Conservation (phyloP, 2,888 invertebrate species). For the Cephus runcator region DNA sequence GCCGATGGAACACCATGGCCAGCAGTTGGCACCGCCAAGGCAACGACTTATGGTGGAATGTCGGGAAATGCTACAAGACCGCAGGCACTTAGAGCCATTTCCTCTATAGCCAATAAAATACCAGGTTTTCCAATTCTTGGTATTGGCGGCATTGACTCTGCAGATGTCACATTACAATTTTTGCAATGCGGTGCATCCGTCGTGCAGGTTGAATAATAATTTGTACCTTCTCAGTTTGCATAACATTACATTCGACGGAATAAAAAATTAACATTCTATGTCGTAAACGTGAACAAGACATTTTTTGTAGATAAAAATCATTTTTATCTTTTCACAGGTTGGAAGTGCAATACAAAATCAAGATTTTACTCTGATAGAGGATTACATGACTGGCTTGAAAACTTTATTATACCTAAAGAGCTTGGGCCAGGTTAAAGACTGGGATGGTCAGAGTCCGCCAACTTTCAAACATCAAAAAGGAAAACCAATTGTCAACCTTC, state of each 20-base stretch:
- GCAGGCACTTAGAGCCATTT: slow-evolving; percentile 91
- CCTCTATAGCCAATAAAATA: slow-evolving; percentile 83
- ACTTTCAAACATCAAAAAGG: slow-evolving; percentile 91
- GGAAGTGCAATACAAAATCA: slow-evolving; percentile 99
- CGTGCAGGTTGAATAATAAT: slow-evolving; percentile 75
- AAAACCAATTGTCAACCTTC: slow-evolving; percentile 78
- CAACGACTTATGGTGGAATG: slow-evolving; percentile 94
- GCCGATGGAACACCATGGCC: slow-evolving; percentile 93
- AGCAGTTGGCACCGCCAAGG: slow-evolving; percentile 81
- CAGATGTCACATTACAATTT: slow-evolving; percentile 95
- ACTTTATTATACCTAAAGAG: slow-evolving; percentile 85
- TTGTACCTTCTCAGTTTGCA: background rate
- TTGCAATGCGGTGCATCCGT: slow-evolving; percentile 92
- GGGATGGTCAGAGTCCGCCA: slow-evolving; percentile 97
- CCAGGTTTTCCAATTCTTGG: slow-evolving; percentile 94
- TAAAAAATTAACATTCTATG: too few species aligned
- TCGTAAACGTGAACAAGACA: too few species aligned
- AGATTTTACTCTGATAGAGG: slow-evolving; percentile 96
- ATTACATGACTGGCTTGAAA: slow-evolving; percentile 91
- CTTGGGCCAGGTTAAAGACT: slow-evolving; percentile 73
- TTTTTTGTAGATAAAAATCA: background rate
- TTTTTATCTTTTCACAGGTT: slow-evolving; percentile 68
- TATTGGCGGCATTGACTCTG: slow-evolving; percentile 97
- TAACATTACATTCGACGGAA: background rate
- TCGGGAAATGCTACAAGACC: slow-evolving; percentile 95